phyloP scores from a whole-genome alignment of 2,797 vertebrate species.

The Rhinella marina region DNA sequence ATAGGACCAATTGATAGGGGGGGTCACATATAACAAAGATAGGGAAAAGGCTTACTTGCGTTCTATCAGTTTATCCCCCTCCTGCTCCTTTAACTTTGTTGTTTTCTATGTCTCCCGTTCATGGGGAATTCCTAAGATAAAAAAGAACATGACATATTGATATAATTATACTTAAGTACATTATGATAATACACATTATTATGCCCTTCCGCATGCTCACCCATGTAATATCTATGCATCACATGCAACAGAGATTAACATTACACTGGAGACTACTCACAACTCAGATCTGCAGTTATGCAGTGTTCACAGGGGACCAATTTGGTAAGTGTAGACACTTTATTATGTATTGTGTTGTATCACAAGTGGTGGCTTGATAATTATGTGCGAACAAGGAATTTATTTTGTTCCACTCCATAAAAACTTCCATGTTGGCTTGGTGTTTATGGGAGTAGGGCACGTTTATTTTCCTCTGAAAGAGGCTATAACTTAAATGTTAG shows the following conservation, averaged over 20 bases:
- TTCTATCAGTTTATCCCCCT: background rate
- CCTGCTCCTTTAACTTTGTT: background rate
- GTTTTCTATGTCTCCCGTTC: background rate
- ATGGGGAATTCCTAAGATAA: constrained; percentile 21
- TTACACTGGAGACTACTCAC: background rate
- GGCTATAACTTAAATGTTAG: constrained; percentile 31
- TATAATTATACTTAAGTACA: background rate
- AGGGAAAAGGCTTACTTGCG: constrained; percentile 2
- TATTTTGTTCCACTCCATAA: constrained; percentile 46
- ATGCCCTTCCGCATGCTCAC: background rate
- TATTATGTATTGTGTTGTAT: constrained; percentile 31
- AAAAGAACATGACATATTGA: background rate
- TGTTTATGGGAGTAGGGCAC: constrained; percentile 32
- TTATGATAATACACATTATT: background rate
- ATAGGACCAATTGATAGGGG: background rate
- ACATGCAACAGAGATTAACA: background rate
- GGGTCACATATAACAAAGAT: background rate
- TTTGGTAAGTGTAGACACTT: constrained; percentile 19
- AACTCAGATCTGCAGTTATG: background rate
- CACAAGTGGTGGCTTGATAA: background rate
- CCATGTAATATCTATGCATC: background rate
- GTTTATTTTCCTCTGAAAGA: constrained; percentile 29
- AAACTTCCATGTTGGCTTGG: constrained; percentile 33
- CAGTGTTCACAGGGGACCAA: background rate
- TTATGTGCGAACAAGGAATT: constrained; percentile 28